Base-by-base conservation (phyloP, 2,797 vertebrate species). In the Trachops cirrhosus region DNA sequence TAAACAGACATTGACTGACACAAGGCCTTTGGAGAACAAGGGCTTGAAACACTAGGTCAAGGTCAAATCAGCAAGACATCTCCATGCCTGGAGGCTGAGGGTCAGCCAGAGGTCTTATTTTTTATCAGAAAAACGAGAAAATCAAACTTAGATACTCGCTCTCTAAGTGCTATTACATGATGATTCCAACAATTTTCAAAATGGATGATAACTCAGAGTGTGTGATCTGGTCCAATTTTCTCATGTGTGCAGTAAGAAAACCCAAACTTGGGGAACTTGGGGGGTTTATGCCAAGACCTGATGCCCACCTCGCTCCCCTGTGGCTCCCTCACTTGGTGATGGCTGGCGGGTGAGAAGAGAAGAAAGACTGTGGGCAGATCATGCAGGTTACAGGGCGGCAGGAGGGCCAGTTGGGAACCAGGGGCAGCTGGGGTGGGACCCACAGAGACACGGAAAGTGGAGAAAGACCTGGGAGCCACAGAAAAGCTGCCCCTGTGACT, bases 311-410 rank as follows among this genome's bases (percentile, higher is more conserved):
- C 6, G 9, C 5, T 41, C 29, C 26, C 41, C 10, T 2, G 50
- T 6, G 50, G 44, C 10, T 2, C 5, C 10, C 2, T 74, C 12
- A 3, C 1, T 32, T 18, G 50, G 1, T 1, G 2, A 26, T 3
- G 41, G 14, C 34, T 11, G 39, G 19, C 9, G n/a, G n/a, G 26
- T 0, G 3, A 21, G 52, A 6, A 48, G 10, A 7, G 59, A 84
- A 64, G 24, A 32, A 3, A 48, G 19, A 21, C 0, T 0, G 0
- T 0, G 1, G 68, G 12, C 57, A n/a, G 34, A 50, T 7, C 37
- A 2, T 4, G 5, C 37, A 7, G 54, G 9, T 9, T 39, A 32
- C 0, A 5, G 39, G 64, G 29, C 11, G 15, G 26, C 46, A 44
- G 50, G 46, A 32, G 57, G 41, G 67, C n/a, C 24, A 10, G 37